Evolutionary conservation across 2,888 invertebrate genomes (phyloP), one percentile per base, ranked within the genome.

Genomic region (Sicus ferrugineus): DNA sequence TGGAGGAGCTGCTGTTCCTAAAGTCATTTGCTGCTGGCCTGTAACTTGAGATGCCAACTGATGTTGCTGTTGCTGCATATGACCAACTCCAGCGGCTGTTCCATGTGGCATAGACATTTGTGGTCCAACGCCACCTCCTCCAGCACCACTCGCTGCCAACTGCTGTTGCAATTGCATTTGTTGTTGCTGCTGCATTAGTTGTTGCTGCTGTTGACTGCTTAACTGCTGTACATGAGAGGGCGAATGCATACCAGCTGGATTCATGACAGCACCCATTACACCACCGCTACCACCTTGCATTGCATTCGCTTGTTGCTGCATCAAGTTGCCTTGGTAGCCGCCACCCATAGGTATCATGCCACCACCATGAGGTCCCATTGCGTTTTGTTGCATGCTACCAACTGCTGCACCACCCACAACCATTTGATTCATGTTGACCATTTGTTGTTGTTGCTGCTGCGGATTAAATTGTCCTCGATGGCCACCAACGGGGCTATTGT

Each of bases 151-250:
- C 0, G 62, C 48, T 69, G 70, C 67, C 67, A 74, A 69, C 19
- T 70, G 70, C n/a, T 77, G 79, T 63, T 75, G 77, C 64, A 73
- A 65, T 19, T 78, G 76, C 74, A 81, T 73, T 56, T 79, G 79
- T 31, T 80, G 81, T 16, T 79, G 81, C 3, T 78, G 80, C 5
- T 77, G 76, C 76, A 79, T 77, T 42, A 78, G 76, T 59, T 77
- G 80, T 77, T 74, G 72, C 69, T 74, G 77, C 30, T 79, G 80
- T 71, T 75, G 77, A 58, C 74, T 75, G 64, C 74, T 75, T 64
- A 74, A 76, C 46, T 75, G 68, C 7, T 48, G 73, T 31, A 73
- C 73, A 71, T 75, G 75, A 30, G 75, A 73, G 7, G 74, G 76
- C 0, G 75, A 75, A 31, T 74, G 74, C 72, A 75, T 75, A 2